Evolutionary conservation across 2,797 vertebrate species (phyloP).

Genomic region (Premnoplex brunnescens): DNA sequence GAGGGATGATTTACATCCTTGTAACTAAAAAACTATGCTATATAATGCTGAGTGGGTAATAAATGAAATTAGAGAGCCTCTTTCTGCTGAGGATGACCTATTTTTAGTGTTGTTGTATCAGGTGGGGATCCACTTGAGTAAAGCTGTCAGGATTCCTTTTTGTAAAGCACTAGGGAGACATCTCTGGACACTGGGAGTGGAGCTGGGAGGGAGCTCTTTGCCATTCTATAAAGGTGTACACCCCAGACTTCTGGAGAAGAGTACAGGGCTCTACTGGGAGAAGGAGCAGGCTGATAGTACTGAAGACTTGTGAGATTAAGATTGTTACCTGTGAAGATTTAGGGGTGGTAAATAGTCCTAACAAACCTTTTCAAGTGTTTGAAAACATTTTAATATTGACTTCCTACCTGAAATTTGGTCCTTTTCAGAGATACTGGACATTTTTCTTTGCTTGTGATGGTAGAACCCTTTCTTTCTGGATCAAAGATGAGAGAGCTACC

Average conservation of each 20-base stretch:
- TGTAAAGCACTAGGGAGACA: neutral
- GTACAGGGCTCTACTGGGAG: rapidly evolving
- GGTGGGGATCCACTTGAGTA: neutral
- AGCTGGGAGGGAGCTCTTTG: neutral
- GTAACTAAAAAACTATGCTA: neutral
- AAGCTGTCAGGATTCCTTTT: neutral
- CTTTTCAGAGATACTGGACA: neutral
- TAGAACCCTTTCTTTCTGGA: neutral
- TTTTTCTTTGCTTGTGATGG: neutral
- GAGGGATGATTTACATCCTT: neutral
- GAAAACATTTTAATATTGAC: neutral
- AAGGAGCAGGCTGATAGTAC: neutral
- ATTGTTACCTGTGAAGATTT: neutral
- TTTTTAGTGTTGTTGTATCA: neutral
- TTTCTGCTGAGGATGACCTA: neutral
- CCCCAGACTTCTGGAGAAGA: neutral
- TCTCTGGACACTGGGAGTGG: neutral
- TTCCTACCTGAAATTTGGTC: neutral
- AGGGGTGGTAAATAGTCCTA: neutral
- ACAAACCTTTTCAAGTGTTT: neutral
- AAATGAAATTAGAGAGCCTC: neutral
- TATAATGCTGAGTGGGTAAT: neutral
- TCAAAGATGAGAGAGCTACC: neutral
- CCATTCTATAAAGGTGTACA: neutral
- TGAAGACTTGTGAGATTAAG: neutral